Evolutionary conservation across 1,140 invertebrate genomes (phyloP), one percentile per base, ranked within the genome.

Genomic region (Drosophila kanapiae): DNA sequence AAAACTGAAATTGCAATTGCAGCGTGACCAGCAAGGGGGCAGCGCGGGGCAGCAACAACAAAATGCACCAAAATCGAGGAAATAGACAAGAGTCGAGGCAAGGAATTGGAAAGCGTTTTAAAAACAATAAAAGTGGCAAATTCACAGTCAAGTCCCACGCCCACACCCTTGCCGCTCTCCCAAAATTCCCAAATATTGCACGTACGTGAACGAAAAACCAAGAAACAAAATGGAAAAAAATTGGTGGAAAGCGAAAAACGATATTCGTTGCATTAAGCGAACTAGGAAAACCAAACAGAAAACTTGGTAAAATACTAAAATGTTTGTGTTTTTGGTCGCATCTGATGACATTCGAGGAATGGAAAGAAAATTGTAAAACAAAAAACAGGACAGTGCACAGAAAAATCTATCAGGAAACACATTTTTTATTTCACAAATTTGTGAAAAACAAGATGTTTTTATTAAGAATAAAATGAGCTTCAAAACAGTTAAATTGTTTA

Each of bases 111-210:
- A 79, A 79, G 74, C 75, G 75, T 71, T 71, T 78, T 74, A 79
- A 78, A 78, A 78, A 78, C 76, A 78, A 78, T 78, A 78, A 78
- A 78, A 72, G 75, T 78, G 74, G 65, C 51, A 75, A 78, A 78
- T 63, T 77, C 75, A 43, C 40, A 67, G 75, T 59, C 63, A 43
- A 47, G 45, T 51, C 29, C 37, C 42, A 33, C 45, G 7, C 18
- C 42, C 58, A n/a, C 11, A 16, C 42, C 42, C 45, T 11, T 6
- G 0, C 31, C 11, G 23, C 38, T 18, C 51, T 38, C 29, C n/a
- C 48, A 11, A 71, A 71, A 72, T 74, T 74, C 68, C 54, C 70
- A 74, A 74, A 74, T 72, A 72, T 72, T 74, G 70, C 68, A 72
- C 45, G 68, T 72, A 72, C 68, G 51, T 71, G 68, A 38, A 61